Conservation (phyloP, 1,140 invertebrate species). For the Leptonema lineaticorne region DNA sequence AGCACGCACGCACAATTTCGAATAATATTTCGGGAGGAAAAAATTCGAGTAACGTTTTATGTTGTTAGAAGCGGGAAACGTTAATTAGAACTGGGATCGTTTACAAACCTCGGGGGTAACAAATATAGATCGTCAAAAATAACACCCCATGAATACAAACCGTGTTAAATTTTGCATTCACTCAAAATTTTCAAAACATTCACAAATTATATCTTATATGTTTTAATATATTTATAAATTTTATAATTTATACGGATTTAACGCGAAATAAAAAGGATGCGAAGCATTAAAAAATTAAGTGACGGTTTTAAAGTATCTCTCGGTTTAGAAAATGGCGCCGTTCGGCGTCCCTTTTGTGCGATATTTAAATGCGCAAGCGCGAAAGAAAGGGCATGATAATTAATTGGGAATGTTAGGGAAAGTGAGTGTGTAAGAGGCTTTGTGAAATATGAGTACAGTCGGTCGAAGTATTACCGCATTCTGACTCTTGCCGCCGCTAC, state of each 20-base stretch:
- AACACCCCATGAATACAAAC: constrained; percentile 60
- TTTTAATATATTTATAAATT: no score
- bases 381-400: constrained; percentile 22
- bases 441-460: constrained; percentile 32
- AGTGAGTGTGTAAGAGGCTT: constrained; percentile 34
- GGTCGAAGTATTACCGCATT: neutral
- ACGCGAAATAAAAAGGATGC: neutral
- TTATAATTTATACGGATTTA: no score
- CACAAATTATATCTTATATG: no score
- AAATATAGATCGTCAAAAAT: constrained; percentile 39
- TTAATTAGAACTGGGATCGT: constrained; percentile 12
- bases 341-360: neutral
- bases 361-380: neutral
- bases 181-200: no score
- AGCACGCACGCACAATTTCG: constrained; percentile 3
- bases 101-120: constrained; percentile 3
- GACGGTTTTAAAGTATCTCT: neutral
- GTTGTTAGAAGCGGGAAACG: constrained; percentile 10
- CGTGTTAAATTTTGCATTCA: constrained; percentile 57
- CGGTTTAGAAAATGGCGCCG: neutral
- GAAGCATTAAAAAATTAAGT: neutral
- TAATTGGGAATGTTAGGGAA: constrained; percentile 37
- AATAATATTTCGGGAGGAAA: neutral
- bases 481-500: neutral
- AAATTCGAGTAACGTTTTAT: constrained; percentile 16